phyloP scores from a whole-genome alignment of 1,140 invertebrate species.

The Drosophila melanica region DNA sequence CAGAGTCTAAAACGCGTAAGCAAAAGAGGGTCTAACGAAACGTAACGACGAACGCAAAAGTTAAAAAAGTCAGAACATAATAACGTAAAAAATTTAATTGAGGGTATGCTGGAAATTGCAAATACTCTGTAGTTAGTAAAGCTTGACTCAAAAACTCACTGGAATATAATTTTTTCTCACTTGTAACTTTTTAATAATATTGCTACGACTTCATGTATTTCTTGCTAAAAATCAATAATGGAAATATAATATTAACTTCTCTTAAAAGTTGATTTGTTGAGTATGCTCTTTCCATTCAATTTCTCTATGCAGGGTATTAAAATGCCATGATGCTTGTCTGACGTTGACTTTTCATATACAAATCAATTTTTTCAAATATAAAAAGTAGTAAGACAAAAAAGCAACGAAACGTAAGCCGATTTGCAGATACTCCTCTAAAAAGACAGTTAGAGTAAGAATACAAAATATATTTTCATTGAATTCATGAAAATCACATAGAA shows the following conservation, averaged over 20 bases:
- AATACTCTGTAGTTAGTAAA: background rate
- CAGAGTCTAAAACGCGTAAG: conserved; percentile 6
- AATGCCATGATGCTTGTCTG: conserved; percentile 67
- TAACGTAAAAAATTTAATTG: conserved; percentile 5
- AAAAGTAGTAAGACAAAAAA: background rate
- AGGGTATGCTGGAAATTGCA: conserved; percentile 25
- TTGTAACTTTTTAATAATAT: too few species aligned
- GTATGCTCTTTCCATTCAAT: conserved; percentile 16
- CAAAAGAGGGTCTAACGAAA: conserved; percentile 61
- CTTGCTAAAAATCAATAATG: too few species aligned
- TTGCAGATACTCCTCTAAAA: background rate
- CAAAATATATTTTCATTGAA: too few species aligned
- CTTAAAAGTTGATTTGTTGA: background rate
- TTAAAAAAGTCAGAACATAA: conserved; percentile 54
- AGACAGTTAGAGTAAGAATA: background rate
- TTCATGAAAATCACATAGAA: too few species aligned
- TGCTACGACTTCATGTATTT: too few species aligned
- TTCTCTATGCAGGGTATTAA: conserved; percentile 36
- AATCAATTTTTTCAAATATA: conserved; percentile 1
- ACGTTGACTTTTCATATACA: conserved; percentile 56
- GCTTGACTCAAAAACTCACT: background rate
- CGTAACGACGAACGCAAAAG: conserved; percentile 71
- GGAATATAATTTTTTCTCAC: too few species aligned
- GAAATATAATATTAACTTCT: background rate
- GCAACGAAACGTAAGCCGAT: conserved; percentile 1